Conservation (phyloP, 2,113 vertebrate genomes). For the Hiodon alosoides region DNA sequence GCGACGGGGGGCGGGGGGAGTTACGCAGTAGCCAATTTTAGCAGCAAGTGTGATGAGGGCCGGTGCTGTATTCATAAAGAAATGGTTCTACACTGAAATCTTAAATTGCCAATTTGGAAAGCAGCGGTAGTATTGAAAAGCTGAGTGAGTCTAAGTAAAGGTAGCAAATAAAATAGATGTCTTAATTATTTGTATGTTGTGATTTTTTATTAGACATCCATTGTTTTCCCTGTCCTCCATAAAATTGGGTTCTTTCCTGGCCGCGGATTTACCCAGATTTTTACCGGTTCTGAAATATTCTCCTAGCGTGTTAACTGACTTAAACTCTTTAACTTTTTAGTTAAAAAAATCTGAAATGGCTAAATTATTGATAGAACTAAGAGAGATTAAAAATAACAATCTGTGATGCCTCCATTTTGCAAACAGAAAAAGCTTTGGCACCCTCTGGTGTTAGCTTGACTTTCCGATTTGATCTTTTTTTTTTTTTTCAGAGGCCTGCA, state of each 20-base stretch:
- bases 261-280: too few relatives aligned
- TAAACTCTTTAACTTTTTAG: too few relatives aligned
- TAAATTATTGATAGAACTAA: conserved; percentile 25
- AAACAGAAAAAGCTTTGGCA: conserved; percentile 71
- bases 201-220: not conserved
- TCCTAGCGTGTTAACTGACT: too few relatives aligned
- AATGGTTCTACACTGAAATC: not conserved
- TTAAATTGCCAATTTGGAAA: conserved; percentile 1
- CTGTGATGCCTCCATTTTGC: conserved; percentile 25
- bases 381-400: conserved; percentile 15
- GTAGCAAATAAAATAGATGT: not conserved
- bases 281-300: not conserved
- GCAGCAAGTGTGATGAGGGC: not conserved
- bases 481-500: conserved; percentile 20
- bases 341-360: conserved; percentile 7
- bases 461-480: conserved; percentile 50
- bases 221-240: too few relatives aligned
- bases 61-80: not conserved
- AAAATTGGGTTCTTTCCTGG: too few relatives aligned
- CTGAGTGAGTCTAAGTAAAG: not conserved
- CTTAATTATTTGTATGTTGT: not conserved
- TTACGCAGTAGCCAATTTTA: not conserved
- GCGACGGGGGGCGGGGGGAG: not conserved
- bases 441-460: conserved; percentile 69
- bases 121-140: not conserved